Conservation (phyloP, 2,888 invertebrate species). For the Patella ulyssiponensis region DNA sequence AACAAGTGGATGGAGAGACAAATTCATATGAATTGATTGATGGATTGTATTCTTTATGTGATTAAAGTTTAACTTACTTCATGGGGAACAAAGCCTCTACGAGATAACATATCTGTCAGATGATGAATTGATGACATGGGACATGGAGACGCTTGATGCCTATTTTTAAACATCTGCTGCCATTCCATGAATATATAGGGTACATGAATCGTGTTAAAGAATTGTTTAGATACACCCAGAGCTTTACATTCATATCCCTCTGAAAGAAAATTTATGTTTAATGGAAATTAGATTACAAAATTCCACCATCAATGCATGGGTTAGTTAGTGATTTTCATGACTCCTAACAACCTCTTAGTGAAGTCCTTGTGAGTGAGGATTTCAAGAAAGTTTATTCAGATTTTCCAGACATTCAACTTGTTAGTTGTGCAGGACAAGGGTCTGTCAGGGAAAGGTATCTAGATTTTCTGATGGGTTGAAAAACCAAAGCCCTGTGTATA, state of each 20-base stretch:
- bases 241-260: constrained; percentile 65
- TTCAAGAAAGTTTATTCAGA: too few relatives aligned
- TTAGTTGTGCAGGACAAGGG: too few relatives aligned
- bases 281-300: not conserved
- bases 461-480: too few relatives aligned
- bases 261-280: constrained; percentile 37
- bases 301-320: too few relatives aligned
- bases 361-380: too few relatives aligned
- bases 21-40: not conserved
- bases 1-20: not conserved
- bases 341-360: too few relatives aligned
- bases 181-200: constrained; percentile 66
- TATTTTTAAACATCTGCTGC: constrained; percentile 57
- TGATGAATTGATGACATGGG: constrained; percentile 36
- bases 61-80: constrained; percentile 26
- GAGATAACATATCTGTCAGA: constrained; percentile 39
- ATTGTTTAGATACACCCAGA: constrained; percentile 43
- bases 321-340: too few relatives aligned
- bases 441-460: too few relatives aligned
- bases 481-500: too few relatives aligned
- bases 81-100: constrained; percentile 46
- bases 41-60: not conserved
- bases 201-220: constrained; percentile 49
- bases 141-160: constrained; percentile 47
- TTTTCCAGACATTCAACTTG: too few relatives aligned